Conservation (phyloP, 2,113 vertebrate species). For the Nyctereutes procyonoides region DNA sequence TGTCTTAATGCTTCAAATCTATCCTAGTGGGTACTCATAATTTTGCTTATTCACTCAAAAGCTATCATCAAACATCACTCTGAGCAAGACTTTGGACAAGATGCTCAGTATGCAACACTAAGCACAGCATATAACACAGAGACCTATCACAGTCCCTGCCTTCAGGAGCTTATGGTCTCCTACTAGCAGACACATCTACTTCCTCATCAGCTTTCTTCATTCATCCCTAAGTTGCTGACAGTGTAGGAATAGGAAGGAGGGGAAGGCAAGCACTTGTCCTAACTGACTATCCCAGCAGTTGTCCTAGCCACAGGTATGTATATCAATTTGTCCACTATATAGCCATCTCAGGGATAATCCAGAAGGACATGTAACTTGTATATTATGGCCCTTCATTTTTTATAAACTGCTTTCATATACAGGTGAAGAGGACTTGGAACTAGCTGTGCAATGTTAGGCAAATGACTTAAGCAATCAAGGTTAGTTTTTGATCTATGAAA, state of each 20-base stretch:
- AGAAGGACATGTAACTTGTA: neutral
- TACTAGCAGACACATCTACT: neutral
- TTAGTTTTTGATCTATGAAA: neutral
- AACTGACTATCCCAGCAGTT: neutral
- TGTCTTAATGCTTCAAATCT: neutral
- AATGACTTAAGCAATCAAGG: neutral
- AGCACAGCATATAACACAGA: neutral
- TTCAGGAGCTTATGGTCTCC: neutral
- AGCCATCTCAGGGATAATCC: neutral
- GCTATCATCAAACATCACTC: neutral
- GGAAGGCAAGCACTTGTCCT: neutral
- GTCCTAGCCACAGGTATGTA: neutral
- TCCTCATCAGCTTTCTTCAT: conserved; percentile 15
- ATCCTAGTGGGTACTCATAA: neutral
- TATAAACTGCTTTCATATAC: neutral
- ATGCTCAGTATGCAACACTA: no score
- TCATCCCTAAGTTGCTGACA: neutral
- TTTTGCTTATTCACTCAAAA: neutral
- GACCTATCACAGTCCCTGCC: neutral
- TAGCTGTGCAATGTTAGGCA: neutral
- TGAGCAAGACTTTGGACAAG: neutral
- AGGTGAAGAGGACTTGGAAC: neutral
- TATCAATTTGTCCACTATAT: neutral
- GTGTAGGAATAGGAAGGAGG: neutral
- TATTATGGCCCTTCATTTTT: neutral